These are phyloP conservation scores for Orius laevigatus DNA, from an alignment of 1,140 invertebrate genomes.

Conservation along the genomic window DNA sequence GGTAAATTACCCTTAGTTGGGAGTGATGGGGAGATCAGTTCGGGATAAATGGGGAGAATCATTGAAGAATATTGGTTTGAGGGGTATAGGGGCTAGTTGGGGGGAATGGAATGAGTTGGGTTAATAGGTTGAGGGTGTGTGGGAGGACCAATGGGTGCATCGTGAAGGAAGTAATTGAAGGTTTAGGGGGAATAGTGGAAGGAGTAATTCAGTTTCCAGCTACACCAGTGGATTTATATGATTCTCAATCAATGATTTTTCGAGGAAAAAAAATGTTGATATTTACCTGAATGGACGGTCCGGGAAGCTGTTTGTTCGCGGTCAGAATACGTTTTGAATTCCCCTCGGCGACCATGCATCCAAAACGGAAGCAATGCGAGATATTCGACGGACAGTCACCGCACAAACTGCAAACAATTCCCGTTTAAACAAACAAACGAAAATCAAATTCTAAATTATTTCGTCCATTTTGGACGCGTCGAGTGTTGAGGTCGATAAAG, in stretches of 20 bases:
- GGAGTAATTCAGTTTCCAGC: too few species aligned
- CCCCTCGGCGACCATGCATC: constrained; percentile 26
- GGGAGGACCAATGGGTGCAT: too few species aligned
- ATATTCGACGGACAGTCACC: constrained; percentile 45
- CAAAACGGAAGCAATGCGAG: constrained; percentile 30
- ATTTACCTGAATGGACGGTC: constrained; percentile 56
- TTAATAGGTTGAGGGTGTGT: too few species aligned
- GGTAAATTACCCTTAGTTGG: too few species aligned
- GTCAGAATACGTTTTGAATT: constrained; percentile 47
- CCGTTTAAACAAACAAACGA: too few species aligned
- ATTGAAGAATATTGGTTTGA: too few species aligned
- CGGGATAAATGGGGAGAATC: too few species aligned
- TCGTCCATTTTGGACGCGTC: not conserved
- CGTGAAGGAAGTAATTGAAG: too few species aligned
- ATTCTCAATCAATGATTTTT: not conserved
- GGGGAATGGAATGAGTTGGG: too few species aligned
- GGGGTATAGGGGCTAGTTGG: too few species aligned
- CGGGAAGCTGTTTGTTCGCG: constrained; percentile 66
- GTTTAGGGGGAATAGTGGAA: too few species aligned
- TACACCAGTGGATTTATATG: not conserved
- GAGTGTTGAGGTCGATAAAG: not conserved
- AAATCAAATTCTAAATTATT: not conserved
- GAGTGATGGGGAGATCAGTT: too few species aligned
- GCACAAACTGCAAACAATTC: constrained; percentile 26
- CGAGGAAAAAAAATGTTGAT: not conserved